Conservation (phyloP, 2,888 invertebrate genomes). For the Blomia tropicalis region DNA sequence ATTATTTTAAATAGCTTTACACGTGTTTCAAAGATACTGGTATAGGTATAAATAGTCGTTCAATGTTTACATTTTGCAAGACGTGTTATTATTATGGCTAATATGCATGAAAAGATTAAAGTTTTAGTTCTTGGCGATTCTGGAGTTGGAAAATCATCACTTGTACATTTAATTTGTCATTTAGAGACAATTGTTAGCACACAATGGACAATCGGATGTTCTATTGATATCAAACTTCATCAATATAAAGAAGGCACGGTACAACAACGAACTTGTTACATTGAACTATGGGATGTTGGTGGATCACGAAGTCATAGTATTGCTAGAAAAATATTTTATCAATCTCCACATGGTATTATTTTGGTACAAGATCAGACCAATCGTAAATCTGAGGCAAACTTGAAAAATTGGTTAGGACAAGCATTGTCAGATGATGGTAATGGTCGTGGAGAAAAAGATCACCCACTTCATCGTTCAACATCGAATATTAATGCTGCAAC, state of each 20-base stretch:
- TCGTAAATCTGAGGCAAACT: conserved; percentile 79
- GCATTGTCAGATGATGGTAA: conserved; percentile 38
- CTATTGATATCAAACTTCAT: conserved; percentile 85
- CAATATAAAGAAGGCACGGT: conserved; percentile 86
- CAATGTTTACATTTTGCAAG: too few species aligned
- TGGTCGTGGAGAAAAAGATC: neutral
- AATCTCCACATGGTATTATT: conserved; percentile 81
- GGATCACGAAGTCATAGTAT: conserved; percentile 83
- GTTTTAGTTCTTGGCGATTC: conserved; percentile 82
- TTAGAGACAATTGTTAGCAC: conserved; percentile 68
- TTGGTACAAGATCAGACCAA: conserved; percentile 93
- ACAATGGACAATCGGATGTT: conserved; percentile 89
- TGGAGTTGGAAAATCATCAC: conserved; percentile 89
- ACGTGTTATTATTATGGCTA: conserved; percentile 56
- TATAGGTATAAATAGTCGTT: too few species aligned
- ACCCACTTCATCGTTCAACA: too few species aligned
- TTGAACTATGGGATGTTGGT: conserved; percentile 94
- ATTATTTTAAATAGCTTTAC: too few species aligned
- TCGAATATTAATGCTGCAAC: neutral
- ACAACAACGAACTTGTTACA: conserved; percentile 70
- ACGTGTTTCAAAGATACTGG: too few species aligned
- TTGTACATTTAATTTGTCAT: conserved; percentile 76
- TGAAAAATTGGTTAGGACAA: conserved; percentile 82
- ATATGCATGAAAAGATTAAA: conserved; percentile 65
- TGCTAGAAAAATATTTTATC: conserved; percentile 82